Base-by-base conservation (phyloP, 2,797 vertebrate species). In the Cephalopachus bancanus region DNA sequence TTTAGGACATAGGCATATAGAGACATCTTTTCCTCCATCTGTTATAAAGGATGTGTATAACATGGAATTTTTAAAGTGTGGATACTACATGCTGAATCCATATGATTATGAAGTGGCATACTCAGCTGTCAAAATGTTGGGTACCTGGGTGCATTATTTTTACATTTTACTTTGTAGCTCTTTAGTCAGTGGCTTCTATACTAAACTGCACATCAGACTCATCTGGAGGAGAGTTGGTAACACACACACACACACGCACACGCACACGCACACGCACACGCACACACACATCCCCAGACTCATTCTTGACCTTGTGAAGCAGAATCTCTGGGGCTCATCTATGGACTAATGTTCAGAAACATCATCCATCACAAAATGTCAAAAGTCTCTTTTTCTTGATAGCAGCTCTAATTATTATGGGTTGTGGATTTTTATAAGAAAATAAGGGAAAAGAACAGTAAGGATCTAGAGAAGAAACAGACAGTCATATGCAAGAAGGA, bases 11-110 rank as follows among this genome's bases (percentile, higher is more conserved):
- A 84, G 33, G 53, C 44, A 87, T 14, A 49, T 7, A 85, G 67
- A 90, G 60, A 89, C 74, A 72, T 93, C 92, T 93, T 96, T 95
- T 78, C 92, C 86, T 90, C 81, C 81, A 88, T 75, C 81, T 96
- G 79, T 83, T 93, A 17, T 74, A 65, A 59, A 80, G 53, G 37
- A 80, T 81, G 81, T 72, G 28, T 74, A 57, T 74, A 94, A 96
- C 55, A 65, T 80, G 55, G 71, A 65, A 67, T 93, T 95, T 80
- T 89, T 72, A 44, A 93, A 51, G 44, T 80, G 57, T 74, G 62
- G 65, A 69, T 75, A 60, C 37, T 62, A 76, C 22, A 30, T 44
- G 28, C 33, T 14, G 26, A 65, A 91, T 89, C 83, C 60, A 89
- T 49, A 76, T 9, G 76, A 93, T 62, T 24, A 2, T n/a, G n/a